Conservation (phyloP, 2,113 vertebrate species). For the Montifringilla adamsi region DNA sequence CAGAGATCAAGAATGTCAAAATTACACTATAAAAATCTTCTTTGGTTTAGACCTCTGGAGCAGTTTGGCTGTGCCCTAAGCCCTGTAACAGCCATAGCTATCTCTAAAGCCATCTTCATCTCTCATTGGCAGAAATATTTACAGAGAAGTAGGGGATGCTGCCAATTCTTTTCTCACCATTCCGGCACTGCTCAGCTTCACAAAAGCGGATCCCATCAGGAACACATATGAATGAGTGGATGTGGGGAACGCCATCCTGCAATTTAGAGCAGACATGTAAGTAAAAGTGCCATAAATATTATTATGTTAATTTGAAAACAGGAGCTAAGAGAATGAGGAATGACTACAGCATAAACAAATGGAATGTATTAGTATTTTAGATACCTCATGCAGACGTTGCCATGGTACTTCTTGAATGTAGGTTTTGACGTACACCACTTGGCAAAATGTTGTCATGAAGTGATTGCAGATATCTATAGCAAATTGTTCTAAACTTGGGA, state of each 20-base stretch:
- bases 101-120: not conserved
- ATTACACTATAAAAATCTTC: not conserved
- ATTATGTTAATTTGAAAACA: not conserved
- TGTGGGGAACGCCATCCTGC: slow-evolving; percentile 80
- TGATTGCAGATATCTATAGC: slow-evolving; percentile 83
- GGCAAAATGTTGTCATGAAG: slow-evolving; percentile 85
- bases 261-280: slow-evolving; percentile 8
- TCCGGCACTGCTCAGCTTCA: slow-evolving; percentile 80
- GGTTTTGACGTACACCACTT: slow-evolving; percentile 79
- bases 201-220: slow-evolving; percentile 83
- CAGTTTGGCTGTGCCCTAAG: not conserved
- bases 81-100: not conserved
- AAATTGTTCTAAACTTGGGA: slow-evolving; percentile 83
- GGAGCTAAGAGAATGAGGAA: not conserved
- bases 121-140: not conserved
- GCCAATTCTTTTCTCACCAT: slow-evolving; percentile 70
- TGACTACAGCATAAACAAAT: not conserved
- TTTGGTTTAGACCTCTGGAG: not conserved
- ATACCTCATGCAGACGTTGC: slow-evolving; percentile 85
- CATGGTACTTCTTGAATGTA: slow-evolving; percentile 85
- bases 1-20: not conserved
- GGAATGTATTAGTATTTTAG: not conserved
- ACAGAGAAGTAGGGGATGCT: not conserved
- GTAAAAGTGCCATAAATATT: not conserved
- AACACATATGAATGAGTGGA: slow-evolving; percentile 82